Evolutionary conservation across 2,797 vertebrate genomes (phyloP), one percentile per base, ranked within the genome.

Genomic region (Sus cebifrons): DNA sequence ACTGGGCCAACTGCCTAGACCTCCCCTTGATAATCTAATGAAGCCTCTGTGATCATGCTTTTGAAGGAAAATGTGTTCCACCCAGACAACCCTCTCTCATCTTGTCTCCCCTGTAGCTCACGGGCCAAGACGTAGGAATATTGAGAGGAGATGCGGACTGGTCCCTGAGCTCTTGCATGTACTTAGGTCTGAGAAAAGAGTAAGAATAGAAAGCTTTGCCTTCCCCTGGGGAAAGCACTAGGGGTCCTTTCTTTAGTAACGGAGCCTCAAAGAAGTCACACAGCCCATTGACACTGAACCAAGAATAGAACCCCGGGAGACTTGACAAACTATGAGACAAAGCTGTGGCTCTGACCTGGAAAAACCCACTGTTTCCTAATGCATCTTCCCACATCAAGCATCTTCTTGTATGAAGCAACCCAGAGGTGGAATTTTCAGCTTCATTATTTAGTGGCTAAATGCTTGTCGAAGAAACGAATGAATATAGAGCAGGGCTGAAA

Each of bases 141-240:
- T 13, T 7, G 12, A 62, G 49, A 78, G 29, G 23, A 89, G 85
- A 12, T 12, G 40, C 5, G 25, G 49, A 23, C 27, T 52, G 9
- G 12, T 16, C 32, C 9, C 23, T 56, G 58, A 58, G 58, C 27
- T 21, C 73, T 49, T 2, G 2, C 18, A 9, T 3, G 54, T 40
- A 3, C 32, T 82, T 20, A 16, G 21, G 25, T 85, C 65, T 83
- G 78, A 86, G 94, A 87, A 77, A 81, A 68, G 29, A 87, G 70
- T 83, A 25, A 84, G 74, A 65, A 32, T 0, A 86, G 78, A 94
- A 84, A 32, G 58, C 1, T 0, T 49, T 17, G 32, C 64, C 64
- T 92, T 86, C 94, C 83, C 68, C 86, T 52, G 74, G 94, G 83
- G 93, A 93, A 83, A 87, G n/a, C 52, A 25, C 27, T 32, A 5